phyloP scores from a whole-genome alignment of 1,140 invertebrate genomes.

The Pseudomyrmex sp. region DNA sequence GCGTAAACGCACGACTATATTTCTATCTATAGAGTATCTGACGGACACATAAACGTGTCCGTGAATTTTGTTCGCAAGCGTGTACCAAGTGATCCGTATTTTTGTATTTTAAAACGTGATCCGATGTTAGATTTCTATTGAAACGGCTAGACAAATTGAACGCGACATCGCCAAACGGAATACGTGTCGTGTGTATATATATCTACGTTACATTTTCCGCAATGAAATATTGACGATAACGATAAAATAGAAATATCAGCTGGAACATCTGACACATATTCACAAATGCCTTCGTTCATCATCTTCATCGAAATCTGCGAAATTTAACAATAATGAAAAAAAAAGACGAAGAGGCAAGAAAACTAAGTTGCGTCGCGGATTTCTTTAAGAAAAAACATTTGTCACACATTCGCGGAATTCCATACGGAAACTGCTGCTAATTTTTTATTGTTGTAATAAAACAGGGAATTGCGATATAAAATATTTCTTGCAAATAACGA shows the following conservation, averaged over 20 bases:
- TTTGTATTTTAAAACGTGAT: background rate
- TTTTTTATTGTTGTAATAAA: conserved; percentile 5
- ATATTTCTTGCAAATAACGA: background rate
- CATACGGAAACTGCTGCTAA: background rate
- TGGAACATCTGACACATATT: background rate
- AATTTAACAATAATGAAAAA: background rate
- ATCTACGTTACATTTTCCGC: background rate
- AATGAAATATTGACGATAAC: background rate
- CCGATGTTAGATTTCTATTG: background rate
- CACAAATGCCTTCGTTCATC: background rate
- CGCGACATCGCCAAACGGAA: background rate
- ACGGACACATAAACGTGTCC: too few relatives aligned
- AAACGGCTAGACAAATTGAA: conserved; percentile 6
- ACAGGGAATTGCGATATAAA: background rate
- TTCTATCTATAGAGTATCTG: too few relatives aligned
- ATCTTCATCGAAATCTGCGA: background rate
- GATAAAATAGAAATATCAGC: conserved; percentile 24
- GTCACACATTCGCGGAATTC: background rate
- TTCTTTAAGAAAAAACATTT: conserved; percentile 7
- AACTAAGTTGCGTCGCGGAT: background rate
- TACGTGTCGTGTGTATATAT: too few relatives aligned
- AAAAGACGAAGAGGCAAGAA: background rate
- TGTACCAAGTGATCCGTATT: too few relatives aligned
- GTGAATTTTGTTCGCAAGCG: too few relatives aligned
- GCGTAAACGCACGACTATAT: too few relatives aligned